Evolutionary conservation across 2,888 invertebrate species (phyloP), one percentile per base, ranked within the genome.

Genomic region (Philopedon plagiatum): DNA sequence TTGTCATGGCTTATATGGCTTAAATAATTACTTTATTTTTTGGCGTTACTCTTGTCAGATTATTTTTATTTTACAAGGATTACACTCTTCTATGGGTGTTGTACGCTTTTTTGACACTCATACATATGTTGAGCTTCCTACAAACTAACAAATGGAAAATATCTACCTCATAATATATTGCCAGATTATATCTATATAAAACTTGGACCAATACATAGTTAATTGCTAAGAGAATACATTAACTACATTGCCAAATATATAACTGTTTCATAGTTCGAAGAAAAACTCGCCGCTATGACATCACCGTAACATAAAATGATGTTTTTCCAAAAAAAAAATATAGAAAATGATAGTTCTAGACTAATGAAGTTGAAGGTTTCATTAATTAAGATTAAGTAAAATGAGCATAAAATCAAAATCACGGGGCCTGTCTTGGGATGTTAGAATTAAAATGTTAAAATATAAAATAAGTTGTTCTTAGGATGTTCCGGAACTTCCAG

Each of bases 371-470:
- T 68, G 46, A 69, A 73, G 61, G 65, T 61, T 70, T 60, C 70
- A 32, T 65, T 57, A 64, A 21, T 66, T 71, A 71, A 54, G 56
- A 57, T 78, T 79, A 78, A 74, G 71, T 71, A 72, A 84, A 84
- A 85, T 84, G 85, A 85, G 85, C 85, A 83, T 78, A 84, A 84
- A 85, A 85, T 85, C 85, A 85, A 85, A 85, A 85, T 82, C 82
- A 80, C 81, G 84, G 76, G 75, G 76, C 82, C 77, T 82, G 82
- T 80, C 83, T 81, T 80, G 80, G 79, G 81, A 81, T 70, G 81
- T 83, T 83, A 83, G 79, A 41, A 62, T 65, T 64, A 71, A 67
- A 67, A 57, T 64, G 51, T 68, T 58, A 69, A 76, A 83, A 83
- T 83, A 83, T 84, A 83, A 83, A 80, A 80, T 83, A 85, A 83